Evolutionary conservation across 2,888 invertebrate genomes (phyloP), one percentile per base, ranked within the genome.

Genomic region (Zaprionus lineosus): DNA sequence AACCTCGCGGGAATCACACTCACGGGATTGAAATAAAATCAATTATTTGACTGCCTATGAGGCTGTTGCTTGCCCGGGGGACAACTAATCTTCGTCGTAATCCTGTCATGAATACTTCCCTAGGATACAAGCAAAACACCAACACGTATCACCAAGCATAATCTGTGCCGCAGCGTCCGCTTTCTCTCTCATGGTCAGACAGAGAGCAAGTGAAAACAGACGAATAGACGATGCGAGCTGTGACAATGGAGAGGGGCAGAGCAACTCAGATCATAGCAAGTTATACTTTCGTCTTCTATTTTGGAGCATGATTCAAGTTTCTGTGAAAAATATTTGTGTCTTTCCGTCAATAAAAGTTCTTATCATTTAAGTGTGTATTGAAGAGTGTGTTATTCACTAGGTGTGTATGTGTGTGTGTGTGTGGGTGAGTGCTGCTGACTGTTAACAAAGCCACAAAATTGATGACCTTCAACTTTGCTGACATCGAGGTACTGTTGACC

Each of bases 221-320:
- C n/a, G 21, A 63, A 14, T 43, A 26, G 26, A 47, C 29, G 44
- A 46, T 15, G 15, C 44, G 6, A 24, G 8, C 24, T 24, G 24
- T 53, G 36, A 24, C 44, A 26, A 12, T 24, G 41, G 39, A 48
- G 18, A n/a, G 31, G 62, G 36, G 26, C 44, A 68, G 41, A 57
- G 48, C 48, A 41, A 67, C 52, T 48, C 36, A 37, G 28, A 43
- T 51, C 19, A 16, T 37, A 18, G 16, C 33, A n/a, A 14, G 31
- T 47, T 67, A 47, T 28, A 41, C 57, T 67, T 67, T 67, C 62
- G 52, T 57, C 67, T 67, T 62, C 52, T 53, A 18, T 37, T 16
- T 16, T 8, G 9, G 36, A 24, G 21, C 34, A 39, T 21, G 39
- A 46, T 31, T 24, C n/a, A 21, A 3, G 21, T 21, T 5, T 21